Conservation (phyloP, 2,888 invertebrate genomes). For the Molorchus minor region DNA sequence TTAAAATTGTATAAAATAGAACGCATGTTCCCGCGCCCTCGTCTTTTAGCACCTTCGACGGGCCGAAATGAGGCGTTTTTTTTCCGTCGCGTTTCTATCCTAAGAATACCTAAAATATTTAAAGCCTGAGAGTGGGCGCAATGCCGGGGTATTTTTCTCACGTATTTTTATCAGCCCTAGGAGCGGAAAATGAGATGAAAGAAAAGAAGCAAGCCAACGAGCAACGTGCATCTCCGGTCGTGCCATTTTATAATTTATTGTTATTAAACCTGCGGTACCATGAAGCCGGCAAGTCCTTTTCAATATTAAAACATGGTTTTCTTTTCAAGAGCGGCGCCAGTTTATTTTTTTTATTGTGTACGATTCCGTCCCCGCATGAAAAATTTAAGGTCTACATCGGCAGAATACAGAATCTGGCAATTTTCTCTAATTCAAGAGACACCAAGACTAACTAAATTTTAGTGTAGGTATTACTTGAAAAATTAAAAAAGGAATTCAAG, state of each 20-base stretch:
- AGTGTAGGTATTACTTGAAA: no score
- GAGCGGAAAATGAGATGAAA: slow-evolving; percentile 18
- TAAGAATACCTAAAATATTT: slow-evolving; percentile 22
- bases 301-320: slow-evolving; percentile 17
- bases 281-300: not conserved
- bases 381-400: no score
- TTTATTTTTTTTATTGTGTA: no score
- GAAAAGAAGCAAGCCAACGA: slow-evolving; percentile 17
- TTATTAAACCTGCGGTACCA: slow-evolving; percentile 18
- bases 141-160: slow-evolving; percentile 25
- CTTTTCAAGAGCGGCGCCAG: slow-evolving; percentile 2
- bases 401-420: no score
- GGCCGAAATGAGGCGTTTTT: slow-evolving; percentile 6
- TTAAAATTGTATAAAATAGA: slow-evolving; percentile 17
- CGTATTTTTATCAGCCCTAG: slow-evolving; percentile 23
- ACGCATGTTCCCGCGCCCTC: not conserved
- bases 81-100: slow-evolving; percentile 8
- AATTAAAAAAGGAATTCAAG: no score
- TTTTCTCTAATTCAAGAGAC: no score
- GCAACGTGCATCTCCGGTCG: slow-evolving; percentile 7
- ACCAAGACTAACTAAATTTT: no score
- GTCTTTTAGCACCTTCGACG: slow-evolving; percentile 14
- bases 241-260: slow-evolving; percentile 21
- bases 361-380: no score
- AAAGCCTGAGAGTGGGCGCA: slow-evolving; percentile 22